These are phyloP conservation scores for Myrmecobius fasciatus DNA, from an alignment of 2,113 vertebrate species.

Conservation along the genomic window DNA sequence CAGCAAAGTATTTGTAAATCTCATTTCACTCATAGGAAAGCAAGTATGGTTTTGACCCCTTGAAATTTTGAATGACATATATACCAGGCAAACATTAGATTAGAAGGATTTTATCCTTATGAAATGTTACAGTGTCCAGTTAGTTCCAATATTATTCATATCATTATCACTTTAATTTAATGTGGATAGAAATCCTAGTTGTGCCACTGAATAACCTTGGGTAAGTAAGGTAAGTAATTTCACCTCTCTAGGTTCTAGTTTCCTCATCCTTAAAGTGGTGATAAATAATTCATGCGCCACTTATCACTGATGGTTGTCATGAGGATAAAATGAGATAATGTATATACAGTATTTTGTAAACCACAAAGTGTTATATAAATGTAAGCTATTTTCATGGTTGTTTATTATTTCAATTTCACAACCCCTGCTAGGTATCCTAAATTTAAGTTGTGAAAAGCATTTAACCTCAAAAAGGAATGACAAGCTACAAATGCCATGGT, in stretches of 20 bases:
- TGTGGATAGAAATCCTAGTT: not conserved
- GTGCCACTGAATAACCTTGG: not conserved
- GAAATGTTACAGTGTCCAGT: not conserved
- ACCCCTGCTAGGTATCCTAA: not conserved
- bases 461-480: not conserved
- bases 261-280: not conserved
- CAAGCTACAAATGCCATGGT: not conserved
- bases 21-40: not conserved
- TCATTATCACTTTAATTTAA: not conserved
- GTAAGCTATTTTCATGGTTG: not conserved
- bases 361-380: not conserved
- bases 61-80: not conserved
- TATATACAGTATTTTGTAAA: not conserved
- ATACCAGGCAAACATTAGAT: not conserved
- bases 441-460: not conserved
- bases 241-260: not conserved
- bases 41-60: not conserved
- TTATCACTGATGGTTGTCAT: not conserved
- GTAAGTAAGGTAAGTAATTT: not conserved
- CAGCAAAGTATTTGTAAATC: not conserved
- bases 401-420: slow-evolving; percentile 4
- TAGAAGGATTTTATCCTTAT: not conserved
- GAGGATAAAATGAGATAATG: not conserved
- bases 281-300: not conserved
- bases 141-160: not conserved